Evolutionary conservation across 1,140 invertebrate genomes (phyloP).

Genomic region (Reticulitermes speratus): DNA sequence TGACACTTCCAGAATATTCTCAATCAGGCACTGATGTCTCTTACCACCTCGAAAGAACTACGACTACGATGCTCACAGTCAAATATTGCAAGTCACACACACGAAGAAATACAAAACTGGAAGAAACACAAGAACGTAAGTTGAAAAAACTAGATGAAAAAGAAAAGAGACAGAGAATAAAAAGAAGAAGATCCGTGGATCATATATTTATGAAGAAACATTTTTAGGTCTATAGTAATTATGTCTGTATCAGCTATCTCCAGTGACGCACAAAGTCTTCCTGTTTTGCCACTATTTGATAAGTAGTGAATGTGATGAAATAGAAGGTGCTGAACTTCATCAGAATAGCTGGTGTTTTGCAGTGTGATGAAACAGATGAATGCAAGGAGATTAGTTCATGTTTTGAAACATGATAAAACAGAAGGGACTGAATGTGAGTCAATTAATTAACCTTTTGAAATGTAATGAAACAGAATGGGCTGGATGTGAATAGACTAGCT

Average conservation of each 20-base stretch:
- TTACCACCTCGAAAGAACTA: constrained; percentile 49
- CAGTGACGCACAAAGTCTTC: neutral
- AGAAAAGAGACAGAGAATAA: constrained; percentile 54
- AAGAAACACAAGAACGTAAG: constrained; percentile 48
- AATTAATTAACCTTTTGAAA: too few species aligned
- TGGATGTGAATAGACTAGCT: too few species aligned
- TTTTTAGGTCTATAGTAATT: constrained; percentile 48
- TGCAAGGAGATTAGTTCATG: too few species aligned
- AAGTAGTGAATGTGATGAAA: neutral
- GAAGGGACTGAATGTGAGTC: too few species aligned
- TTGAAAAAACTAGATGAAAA: constrained; percentile 55
- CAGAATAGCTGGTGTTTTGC: neutral
- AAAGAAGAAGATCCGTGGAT: constrained; percentile 53
- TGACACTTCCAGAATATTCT: constrained; percentile 49
- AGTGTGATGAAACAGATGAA: neutral
- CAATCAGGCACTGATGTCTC: constrained; percentile 49
- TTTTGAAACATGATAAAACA: too few species aligned
- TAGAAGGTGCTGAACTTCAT: neutral
- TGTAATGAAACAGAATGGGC: too few species aligned
- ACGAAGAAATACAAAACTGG: constrained; percentile 48
- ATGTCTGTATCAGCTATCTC: too few species aligned
- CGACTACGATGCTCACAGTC: constrained; percentile 52
- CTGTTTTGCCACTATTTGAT: neutral
- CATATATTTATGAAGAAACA: constrained; percentile 58
- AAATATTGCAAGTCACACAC: constrained; percentile 60